phyloP scores from a whole-genome alignment of 2,113 vertebrate species.

The Phasianus colchicus region DNA sequence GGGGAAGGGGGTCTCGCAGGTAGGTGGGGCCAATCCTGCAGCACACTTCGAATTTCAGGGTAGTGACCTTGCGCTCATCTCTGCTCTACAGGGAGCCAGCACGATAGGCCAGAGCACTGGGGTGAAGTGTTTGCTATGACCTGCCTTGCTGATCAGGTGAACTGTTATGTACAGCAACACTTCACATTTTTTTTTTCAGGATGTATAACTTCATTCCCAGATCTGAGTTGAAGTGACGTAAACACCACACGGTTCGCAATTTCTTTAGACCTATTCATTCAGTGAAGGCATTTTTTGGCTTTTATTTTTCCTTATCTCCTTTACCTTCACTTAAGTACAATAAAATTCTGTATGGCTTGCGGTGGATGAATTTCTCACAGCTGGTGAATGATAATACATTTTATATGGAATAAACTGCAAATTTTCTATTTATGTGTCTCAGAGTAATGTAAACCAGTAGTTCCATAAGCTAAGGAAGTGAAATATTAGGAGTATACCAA shows the following conservation, averaged over 20 bases:
- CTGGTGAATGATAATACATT: neutral
- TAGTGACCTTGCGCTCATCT: neutral
- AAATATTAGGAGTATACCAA: neutral
- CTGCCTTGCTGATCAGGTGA: slow-evolving; percentile 46
- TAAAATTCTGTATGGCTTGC: neutral
- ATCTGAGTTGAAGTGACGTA: neutral
- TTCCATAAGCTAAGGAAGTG: neutral
- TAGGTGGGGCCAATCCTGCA: slow-evolving; percentile 9
- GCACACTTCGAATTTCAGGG: neutral
- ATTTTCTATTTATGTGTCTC: neutral
- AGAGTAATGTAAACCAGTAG: neutral
- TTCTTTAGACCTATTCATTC: neutral
- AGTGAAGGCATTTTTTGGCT: neutral
- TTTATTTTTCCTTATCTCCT: neutral
- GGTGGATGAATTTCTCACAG: neutral
- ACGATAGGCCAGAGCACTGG: neutral
- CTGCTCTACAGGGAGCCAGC: neutral
- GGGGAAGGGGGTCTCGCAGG: slow-evolving; percentile 10
- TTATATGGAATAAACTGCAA: neutral
- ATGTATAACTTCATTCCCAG: neutral
- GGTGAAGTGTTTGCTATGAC: slow-evolving; percentile 49
- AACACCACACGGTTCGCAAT: rapidly evolving
- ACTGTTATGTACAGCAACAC: neutral
- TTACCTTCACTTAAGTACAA: neutral
- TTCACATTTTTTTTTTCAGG: neutral